Percentiles rank a stretch among this genome's conserved stretches.
Evolutionary conservation across 2,888 invertebrate species (phyloP).

Genomic region (Zelleria hepariella): DNA sequence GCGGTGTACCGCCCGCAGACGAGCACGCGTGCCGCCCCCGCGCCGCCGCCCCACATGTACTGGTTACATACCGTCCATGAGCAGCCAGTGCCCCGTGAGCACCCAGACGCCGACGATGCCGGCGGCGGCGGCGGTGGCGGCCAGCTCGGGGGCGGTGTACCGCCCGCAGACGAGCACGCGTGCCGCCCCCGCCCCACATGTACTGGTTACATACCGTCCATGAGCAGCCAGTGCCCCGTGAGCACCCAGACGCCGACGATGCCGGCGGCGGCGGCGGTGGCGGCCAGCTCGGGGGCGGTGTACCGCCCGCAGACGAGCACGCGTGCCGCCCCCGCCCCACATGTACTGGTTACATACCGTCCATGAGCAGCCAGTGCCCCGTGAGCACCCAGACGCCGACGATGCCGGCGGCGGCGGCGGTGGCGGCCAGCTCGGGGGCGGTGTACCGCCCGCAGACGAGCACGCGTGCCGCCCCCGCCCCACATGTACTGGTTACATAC

Average conservation of each 20-base stretch:
- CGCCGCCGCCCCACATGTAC: conserved; percentile 78
- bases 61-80: conserved; percentile 92
- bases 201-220: conserved; percentile 93
- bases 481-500: conserved; percentile 85
- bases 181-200: conserved; percentile 73
- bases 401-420: conserved; percentile 91
- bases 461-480: conserved; percentile 70
- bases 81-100: conserved; percentile 96
- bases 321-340: conserved; percentile 59
- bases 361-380: conserved; percentile 98
- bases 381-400: conserved; percentile 98
- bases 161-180: conserved; percentile 90
- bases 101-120: conserved; percentile 98
- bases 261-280: conserved; percentile 91
- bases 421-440: conserved; percentile 93
- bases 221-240: conserved; percentile 97
- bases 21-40: conserved; percentile 79
- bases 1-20: conserved; percentile 96
- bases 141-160: conserved; percentile 94
- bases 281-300: conserved; percentile 93
- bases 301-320: conserved; percentile 94
- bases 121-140: conserved; percentile 92
- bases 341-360: conserved; percentile 89
- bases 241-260: conserved; percentile 98
- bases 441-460: conserved; percentile 96